Evolutionary conservation across 2,888 invertebrate species (phyloP).

Genomic region (Rotaria socialis): DNA sequence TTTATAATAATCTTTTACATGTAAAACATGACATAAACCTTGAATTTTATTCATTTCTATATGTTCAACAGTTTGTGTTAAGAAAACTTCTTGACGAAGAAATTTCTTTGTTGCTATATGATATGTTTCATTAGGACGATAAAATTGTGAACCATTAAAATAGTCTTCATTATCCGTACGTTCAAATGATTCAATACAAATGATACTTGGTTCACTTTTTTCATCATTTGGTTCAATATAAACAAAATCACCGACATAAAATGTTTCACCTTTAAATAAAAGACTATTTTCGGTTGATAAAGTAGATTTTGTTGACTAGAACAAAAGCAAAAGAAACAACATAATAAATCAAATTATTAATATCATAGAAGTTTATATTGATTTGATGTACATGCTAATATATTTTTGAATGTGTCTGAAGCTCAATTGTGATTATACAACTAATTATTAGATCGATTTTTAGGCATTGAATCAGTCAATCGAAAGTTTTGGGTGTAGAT

Average conservation of each 20-base stretch:
- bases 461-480: too few relatives aligned
- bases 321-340: neutral
- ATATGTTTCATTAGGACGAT: conserved; percentile 87
- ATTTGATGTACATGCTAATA: too few relatives aligned
- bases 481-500: too few relatives aligned
- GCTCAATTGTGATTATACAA: too few relatives aligned
- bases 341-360: neutral
- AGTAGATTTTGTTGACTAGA: conserved; percentile 50
- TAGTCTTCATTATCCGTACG: conserved; percentile 75
- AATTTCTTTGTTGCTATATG: conserved; percentile 91
- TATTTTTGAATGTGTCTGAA: too few relatives aligned
- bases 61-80: conserved; percentile 80
- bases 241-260: conserved; percentile 81
- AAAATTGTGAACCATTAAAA: conserved; percentile 80
- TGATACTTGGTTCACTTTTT: conserved; percentile 66
- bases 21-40: conserved; percentile 86
- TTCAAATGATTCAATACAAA: conserved; percentile 82
- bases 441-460: too few relatives aligned
- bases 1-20: conserved; percentile 87
- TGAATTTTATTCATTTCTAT: conserved; percentile 77
- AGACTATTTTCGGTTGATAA: conserved; percentile 52
- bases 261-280: conserved; percentile 70
- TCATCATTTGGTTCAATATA: conserved; percentile 67
- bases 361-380: too few relatives aligned
- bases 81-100: conserved; percentile 84